Evolutionary conservation across 2,888 invertebrate genomes (phyloP).

Genomic region (Chrysopilus asiliformis): DNA sequence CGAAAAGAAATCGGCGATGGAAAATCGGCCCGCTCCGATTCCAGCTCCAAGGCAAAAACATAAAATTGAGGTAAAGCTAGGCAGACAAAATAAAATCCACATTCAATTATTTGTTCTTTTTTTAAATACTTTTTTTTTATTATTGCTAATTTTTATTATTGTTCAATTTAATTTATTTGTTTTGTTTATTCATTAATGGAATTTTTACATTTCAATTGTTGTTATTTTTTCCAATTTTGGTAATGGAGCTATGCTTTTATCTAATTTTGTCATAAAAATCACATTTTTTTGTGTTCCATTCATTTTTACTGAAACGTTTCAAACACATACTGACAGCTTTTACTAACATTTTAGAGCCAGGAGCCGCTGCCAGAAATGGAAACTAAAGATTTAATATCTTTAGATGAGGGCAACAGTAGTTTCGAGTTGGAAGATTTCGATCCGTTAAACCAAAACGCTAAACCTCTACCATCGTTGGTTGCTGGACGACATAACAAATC

Average conservation of each 20-base stretch:
- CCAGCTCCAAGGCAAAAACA: constrained; percentile 20
- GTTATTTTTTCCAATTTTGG: background rate
- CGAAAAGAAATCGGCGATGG: constrained; percentile 17
- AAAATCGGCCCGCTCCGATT: constrained; percentile 25
- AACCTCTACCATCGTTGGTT: constrained; percentile 28
- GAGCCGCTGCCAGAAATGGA: background rate
- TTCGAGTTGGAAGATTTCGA: constrained; percentile 53
- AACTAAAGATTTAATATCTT: constrained; percentile 46
- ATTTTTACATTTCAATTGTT: background rate
- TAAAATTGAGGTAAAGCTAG: constrained; percentile 16
- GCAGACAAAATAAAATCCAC: no score
- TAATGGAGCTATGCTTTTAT: background rate
- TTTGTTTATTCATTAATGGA: background rate
- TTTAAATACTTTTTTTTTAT: constrained; percentile 3
- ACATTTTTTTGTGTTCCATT: background rate
- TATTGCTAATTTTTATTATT: background rate
- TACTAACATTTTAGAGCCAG: background rate
- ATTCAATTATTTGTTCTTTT: no score
- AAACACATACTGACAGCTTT: background rate
- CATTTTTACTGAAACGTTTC: background rate
- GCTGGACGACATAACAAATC: background rate
- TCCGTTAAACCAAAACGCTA: constrained; percentile 41
- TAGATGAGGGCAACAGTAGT: constrained; percentile 52
- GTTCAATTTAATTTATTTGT: background rate
- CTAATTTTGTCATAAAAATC: background rate